A percentile compares a stretch with the other conserved stretches of the same genome.
phyloP scores from a whole-genome alignment of 2,888 invertebrate genomes.

The Watsonalla binaria region DNA sequence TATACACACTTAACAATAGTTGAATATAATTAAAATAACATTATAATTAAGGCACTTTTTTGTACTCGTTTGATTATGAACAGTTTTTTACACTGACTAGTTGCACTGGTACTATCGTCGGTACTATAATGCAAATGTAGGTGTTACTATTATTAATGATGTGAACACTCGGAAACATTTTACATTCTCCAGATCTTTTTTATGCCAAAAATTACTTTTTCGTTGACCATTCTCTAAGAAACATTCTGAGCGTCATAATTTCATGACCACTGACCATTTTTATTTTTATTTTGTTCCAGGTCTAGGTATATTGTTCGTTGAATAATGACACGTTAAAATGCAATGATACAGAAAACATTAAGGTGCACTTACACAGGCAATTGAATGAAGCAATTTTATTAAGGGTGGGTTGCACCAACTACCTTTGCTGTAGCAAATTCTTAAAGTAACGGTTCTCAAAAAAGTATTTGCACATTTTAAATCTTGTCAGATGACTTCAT shows the following conservation, averaged over 20 bases:
- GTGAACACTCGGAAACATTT: background rate
- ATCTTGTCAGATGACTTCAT: too few species aligned
- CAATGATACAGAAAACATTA: too few species aligned
- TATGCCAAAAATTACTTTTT: background rate
- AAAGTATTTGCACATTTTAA: too few species aligned
- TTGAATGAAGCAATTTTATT: too few species aligned
- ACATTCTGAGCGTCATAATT: too few species aligned
- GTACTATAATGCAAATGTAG: background rate
- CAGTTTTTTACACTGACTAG: constrained; percentile 33
- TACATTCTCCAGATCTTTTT: background rate
- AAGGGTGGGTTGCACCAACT: too few species aligned
- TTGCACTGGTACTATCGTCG: constrained; percentile 24
- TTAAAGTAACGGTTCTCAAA: too few species aligned
- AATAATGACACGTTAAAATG: too few species aligned
- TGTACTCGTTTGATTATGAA: constrained; percentile 23
- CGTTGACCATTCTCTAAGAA: background rate
- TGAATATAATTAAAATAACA: background rate
- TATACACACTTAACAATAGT: background rate
- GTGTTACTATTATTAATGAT: too few species aligned
- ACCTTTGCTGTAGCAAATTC: too few species aligned
- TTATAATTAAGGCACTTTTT: constrained; percentile 25
- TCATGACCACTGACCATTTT: too few species aligned
- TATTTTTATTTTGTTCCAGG: background rate
- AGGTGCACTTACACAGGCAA: too few species aligned
- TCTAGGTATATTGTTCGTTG: background rate